These are phyloP conservation scores for Fopius arisanus DNA, from an alignment of 1,140 invertebrate species.

Conservation along the genomic window DNA sequence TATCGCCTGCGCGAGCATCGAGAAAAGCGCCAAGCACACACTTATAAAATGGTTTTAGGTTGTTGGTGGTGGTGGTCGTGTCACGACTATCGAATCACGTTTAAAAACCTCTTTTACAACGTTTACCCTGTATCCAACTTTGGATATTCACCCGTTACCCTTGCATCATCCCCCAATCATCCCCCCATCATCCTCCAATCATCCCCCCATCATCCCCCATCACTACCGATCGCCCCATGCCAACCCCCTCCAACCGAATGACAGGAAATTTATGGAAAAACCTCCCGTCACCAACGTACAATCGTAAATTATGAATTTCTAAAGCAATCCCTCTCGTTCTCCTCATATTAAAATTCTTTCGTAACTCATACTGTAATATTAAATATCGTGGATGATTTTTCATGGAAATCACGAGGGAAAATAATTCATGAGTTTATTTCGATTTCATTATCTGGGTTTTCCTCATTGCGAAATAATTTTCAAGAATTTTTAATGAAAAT, in stretches of 20 bases:
- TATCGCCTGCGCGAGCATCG: slow-evolving; percentile 14
- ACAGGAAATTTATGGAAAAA: slow-evolving; percentile 4
- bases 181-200: too few species aligned
- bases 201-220: too few species aligned
- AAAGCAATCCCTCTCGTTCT: background rate
- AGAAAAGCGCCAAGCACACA: slow-evolving; percentile 12
- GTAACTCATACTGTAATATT: too few species aligned
- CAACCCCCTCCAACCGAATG: too few species aligned
- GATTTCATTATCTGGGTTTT: too few species aligned
- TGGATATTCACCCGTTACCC: background rate
- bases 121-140: slow-evolving; percentile 4
- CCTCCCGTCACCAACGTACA: background rate
- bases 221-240: too few species aligned
- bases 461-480: too few species aligned
- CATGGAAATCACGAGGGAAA: too few species aligned
- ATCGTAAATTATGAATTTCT: background rate
- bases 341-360: too few species aligned
- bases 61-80: slow-evolving; percentile 11
- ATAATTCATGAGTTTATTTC: too few species aligned
- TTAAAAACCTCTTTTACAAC: slow-evolving; percentile 14
- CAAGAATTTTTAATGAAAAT: too few species aligned
- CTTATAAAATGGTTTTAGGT: background rate
- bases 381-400: too few species aligned
- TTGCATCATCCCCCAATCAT: background rate
- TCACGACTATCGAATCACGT: background rate